Percentiles rank a stretch among this genome's conserved stretches.
phyloP scores from a whole-genome alignment of 1,140 invertebrate species.

The Macrobrachium rosenbergii region DNA sequence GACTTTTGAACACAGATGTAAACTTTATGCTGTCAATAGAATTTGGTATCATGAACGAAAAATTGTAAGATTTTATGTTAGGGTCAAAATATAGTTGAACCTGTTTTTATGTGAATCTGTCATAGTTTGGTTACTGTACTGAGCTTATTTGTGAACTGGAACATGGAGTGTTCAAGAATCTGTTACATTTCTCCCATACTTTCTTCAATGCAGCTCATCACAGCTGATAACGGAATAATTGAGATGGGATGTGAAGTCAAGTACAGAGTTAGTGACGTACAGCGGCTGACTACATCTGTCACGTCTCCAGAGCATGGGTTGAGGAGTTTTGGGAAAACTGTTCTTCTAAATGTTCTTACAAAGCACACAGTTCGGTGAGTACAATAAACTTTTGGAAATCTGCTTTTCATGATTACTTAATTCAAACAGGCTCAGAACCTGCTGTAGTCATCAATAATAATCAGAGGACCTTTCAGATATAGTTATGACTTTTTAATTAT shows the following conservation, averaged over 20 bases:
- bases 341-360: conserved; percentile 65
- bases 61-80: no score
- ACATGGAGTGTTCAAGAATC: no score
- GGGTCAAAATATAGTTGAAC: no score
- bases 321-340: conserved; percentile 64
- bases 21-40: no score
- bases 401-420: not conserved
- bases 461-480: no score
- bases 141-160: not conserved
- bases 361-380: conserved; percentile 63
- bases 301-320: conserved; percentile 63
- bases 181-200: not conserved
- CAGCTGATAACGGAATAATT: conserved; percentile 65
- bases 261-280: conserved; percentile 65
- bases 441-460: no score
- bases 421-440: no score
- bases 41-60: no score
- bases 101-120: no score
- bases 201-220: conserved; percentile 58
- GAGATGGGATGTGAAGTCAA: conserved; percentile 66
- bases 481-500: no score
- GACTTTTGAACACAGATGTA: no score
- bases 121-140: no score
- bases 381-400: not conserved
- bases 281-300: conserved; percentile 62